Evolutionary conservation across 2,888 invertebrate species (phyloP).

Genomic region (Prosopocoilus inquinatus): DNA sequence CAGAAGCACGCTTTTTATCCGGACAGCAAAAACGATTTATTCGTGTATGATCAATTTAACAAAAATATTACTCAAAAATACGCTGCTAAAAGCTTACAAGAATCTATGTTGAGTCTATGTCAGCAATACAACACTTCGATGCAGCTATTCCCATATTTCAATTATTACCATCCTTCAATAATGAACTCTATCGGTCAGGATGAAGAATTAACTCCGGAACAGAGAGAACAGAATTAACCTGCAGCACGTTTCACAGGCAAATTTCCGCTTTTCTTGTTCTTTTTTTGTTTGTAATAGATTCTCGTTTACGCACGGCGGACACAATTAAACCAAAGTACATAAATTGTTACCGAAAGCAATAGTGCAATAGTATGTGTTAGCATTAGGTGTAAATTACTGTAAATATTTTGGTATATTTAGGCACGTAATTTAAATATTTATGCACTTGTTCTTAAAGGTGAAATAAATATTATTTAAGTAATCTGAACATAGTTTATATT

Average conservation of each 20-base stretch:
- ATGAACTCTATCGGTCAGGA: constrained; percentile 11
- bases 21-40: constrained; percentile 41
- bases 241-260: neutral
- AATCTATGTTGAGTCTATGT: constrained; percentile 49
- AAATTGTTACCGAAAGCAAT: neutral
- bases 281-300: neutral
- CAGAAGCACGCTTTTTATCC: constrained; percentile 35
- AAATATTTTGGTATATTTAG: constrained; percentile 18
- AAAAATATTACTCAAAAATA: constrained; percentile 42
- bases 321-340: neutral
- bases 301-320: neutral
- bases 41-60: constrained; percentile 46
- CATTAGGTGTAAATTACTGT: constrained; percentile 21
- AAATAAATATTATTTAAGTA: constrained; percentile 17
- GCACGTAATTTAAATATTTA: constrained; percentile 24
- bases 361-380: constrained; percentile 7
- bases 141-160: constrained; percentile 50
- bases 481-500: neutral
- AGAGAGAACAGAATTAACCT: constrained; percentile 18
- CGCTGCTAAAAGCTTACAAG: constrained; percentile 44
- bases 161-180: constrained; percentile 46
- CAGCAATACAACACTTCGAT: constrained; percentile 49
- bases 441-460: constrained; percentile 13
- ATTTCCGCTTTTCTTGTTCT: constrained; percentile 11
- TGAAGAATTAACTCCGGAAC: constrained; percentile 14